A percentile compares a stretch with the other conserved stretches of the same genome.
Evolutionary conservation across 1,140 invertebrate genomes (phyloP).

Genomic region (fruit fly (Drosophila melanogaster)): Release_6_plus_ISO1_MT NT_033777.3:14571501-14572000

Average conservation of each 20-base stretch:
- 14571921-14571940: conserved; percentile 36
- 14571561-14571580: conserved; percentile 57
- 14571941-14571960: conserved; percentile 68
- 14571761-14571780: conserved; percentile 35
- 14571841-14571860: conserved; percentile 20
- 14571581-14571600: conserved; percentile 85
- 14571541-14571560: conserved; percentile 56
- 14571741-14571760: conserved; percentile 28
- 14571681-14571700: conserved; percentile 91
- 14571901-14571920: conserved; percentile 7
- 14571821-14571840: conserved; percentile 1
- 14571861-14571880: conserved; percentile 21
- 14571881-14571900: conserved; percentile 27
- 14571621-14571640: conserved; percentile 84
- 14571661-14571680: conserved; percentile 86
- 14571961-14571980: conserved; percentile 71
- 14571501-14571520: conserved; percentile 73
- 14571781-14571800: conserved; percentile 15
- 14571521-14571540: conserved; percentile 82
- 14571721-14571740: conserved; percentile 27
- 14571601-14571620: conserved; percentile 82
- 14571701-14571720: conserved; percentile 77
- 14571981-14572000: conserved; percentile 47
- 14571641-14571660: conserved; percentile 70
- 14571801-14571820: conserved; percentile 1